A percentile compares a stretch with the other conserved stretches of the same genome.
Conservation (phyloP, 2,113 vertebrate species). For the Caranx ignobilis region DNA sequence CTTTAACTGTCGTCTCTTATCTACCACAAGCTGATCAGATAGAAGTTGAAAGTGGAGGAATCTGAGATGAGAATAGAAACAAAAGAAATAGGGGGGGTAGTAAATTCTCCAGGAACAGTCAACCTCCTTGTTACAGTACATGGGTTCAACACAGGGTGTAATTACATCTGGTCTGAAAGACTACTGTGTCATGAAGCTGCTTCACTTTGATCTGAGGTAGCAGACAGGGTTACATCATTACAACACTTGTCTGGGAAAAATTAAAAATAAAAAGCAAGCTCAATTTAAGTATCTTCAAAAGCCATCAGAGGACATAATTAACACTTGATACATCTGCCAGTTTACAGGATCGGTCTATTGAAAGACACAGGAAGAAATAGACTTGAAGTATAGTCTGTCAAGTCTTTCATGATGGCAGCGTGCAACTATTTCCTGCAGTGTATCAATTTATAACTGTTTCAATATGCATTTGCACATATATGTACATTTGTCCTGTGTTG, state of each 20-base stretch:
- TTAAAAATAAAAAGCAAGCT: slow-evolving; percentile 32
- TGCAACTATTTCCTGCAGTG: not conserved
- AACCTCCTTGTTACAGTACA: slow-evolving; percentile 47
- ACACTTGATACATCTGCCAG: slow-evolving; percentile 13
- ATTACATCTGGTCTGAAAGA: slow-evolving; percentile 58
- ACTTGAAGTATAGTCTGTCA: slow-evolving; percentile 7
- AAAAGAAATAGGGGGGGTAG: not conserved
- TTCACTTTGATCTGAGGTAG: slow-evolving; percentile 60
- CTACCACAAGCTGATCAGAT: slow-evolving; percentile 28
- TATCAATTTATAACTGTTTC: slow-evolving; percentile 4
- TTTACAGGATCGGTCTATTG: slow-evolving; percentile 1
- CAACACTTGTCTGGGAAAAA: slow-evolving; percentile 19
- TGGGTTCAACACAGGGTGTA: slow-evolving; percentile 47
- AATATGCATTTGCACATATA: not conserved
- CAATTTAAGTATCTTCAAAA: slow-evolving; percentile 40
- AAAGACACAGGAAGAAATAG: not conserved
- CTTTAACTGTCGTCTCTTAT: slow-evolving; percentile 14
- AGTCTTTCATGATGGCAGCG: slow-evolving; percentile 24
- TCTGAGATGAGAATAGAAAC: slow-evolving; percentile 26
- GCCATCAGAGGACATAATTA: slow-evolving; percentile 22
- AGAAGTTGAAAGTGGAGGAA: slow-evolving; percentile 45
- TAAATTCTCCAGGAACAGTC: slow-evolving; percentile 36
- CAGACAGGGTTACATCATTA: slow-evolving; percentile 55
- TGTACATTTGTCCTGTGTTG: not conserved
- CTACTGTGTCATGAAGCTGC: slow-evolving; percentile 45